Percentiles rank a stretch among this genome's conserved stretches.
Evolutionary conservation across 2,113 vertebrate species (phyloP).

Genomic region (Periophthalmodon schlosseri): DNA sequence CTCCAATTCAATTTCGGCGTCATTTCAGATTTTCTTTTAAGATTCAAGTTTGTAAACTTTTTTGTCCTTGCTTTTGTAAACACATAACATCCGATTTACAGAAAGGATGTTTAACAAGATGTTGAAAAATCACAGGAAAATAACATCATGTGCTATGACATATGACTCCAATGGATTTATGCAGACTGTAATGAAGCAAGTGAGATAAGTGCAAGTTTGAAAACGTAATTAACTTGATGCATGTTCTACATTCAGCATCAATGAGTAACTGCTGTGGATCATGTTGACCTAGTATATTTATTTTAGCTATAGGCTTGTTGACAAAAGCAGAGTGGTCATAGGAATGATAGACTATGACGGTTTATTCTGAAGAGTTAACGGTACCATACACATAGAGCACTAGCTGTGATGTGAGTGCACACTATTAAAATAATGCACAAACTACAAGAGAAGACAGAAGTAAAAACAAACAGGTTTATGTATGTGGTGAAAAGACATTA

Average conservation of each 20-base stretch:
- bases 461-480: slow-evolving; percentile 58
- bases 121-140: slow-evolving; percentile 64
- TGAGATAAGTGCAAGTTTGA: slow-evolving; percentile 49
- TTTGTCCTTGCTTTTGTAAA: slow-evolving; percentile 79
- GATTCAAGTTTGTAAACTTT: slow-evolving; percentile 81
- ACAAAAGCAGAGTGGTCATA: slow-evolving; percentile 52
- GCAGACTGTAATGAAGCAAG: slow-evolving; percentile 57
- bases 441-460: slow-evolving; percentile 58
- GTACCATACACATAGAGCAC: slow-evolving; percentile 70
- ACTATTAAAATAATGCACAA: slow-evolving; percentile 57
- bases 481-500: slow-evolving; percentile 56
- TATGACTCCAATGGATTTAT: slow-evolving; percentile 54
- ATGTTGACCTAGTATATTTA: slow-evolving; percentile 58
- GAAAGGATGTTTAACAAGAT: slow-evolving; percentile 70
- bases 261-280: slow-evolving; percentile 44
- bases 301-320: slow-evolving; percentile 57
- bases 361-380: slow-evolving; percentile 60
- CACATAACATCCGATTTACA: slow-evolving; percentile 72
- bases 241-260: slow-evolving; percentile 38
- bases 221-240: slow-evolving; percentile 42
- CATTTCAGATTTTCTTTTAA: slow-evolving; percentile 70
- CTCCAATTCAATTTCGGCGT: slow-evolving; percentile 72
- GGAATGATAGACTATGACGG: slow-evolving; percentile 54
- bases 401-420: slow-evolving; percentile 56
- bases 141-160: slow-evolving; percentile 67